These are phyloP conservation scores for Synaphobranchus kaupii DNA, from an alignment of 2,797 vertebrate genomes.

Conservation along the genomic window DNA sequence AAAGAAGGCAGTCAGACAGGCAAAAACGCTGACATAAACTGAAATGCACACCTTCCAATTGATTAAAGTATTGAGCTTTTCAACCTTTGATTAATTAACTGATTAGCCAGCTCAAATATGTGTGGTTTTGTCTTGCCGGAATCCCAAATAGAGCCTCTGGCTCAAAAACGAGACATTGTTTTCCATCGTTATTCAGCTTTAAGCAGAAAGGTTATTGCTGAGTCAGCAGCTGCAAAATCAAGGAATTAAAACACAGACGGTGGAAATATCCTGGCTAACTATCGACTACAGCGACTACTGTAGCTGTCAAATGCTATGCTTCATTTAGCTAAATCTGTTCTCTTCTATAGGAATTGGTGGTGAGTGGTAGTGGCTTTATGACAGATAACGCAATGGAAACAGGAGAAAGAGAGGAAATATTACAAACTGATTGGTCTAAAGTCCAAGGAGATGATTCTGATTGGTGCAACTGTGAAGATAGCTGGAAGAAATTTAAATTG, in stretches of 20 bases:
- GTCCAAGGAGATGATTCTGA: not conserved
- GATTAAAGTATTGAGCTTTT: not conserved
- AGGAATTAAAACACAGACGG: not conserved
- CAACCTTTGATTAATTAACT: not conserved
- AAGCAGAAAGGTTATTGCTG: not conserved
- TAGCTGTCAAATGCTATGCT: not conserved
- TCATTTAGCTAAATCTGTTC: not conserved
- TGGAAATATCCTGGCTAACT: not conserved
- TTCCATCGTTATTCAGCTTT: not conserved
- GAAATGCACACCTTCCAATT: not conserved
- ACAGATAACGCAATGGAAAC: not conserved
- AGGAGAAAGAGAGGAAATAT: not conserved
- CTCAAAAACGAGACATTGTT: not conserved
- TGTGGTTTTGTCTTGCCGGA: not conserved
- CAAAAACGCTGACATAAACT: not conserved
- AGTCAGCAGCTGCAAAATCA: not conserved
- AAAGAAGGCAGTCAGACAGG: not conserved
- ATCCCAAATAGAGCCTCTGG: not conserved
- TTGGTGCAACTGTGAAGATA: not conserved
- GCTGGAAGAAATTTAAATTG: not conserved
- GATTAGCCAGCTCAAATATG: conserved; percentile 10
- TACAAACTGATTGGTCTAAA: not conserved
- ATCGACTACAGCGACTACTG: not conserved
- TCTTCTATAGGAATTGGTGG: not conserved
- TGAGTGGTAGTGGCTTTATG: not conserved